Conservation (phyloP, 2,888 invertebrate genomes). For the Homarus gammarus region DNA sequence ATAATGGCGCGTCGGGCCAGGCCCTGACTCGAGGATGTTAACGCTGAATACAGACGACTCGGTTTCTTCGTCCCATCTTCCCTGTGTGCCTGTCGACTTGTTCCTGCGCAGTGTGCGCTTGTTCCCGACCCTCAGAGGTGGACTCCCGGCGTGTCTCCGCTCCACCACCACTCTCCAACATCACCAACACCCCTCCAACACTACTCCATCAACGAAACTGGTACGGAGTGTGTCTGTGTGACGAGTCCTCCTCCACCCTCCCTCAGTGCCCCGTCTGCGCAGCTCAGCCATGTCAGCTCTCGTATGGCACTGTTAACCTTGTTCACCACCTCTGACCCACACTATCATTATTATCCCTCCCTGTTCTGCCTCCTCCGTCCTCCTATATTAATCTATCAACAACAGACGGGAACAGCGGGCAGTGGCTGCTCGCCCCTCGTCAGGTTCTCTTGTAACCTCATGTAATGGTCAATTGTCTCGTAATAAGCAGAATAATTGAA, state of each 20-base stretch:
- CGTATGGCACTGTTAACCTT: too few relatives aligned
- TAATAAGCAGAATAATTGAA: too few relatives aligned
- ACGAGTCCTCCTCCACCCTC: background rate
- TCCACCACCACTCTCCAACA: constrained; percentile 20
- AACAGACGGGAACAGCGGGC: too few relatives aligned
- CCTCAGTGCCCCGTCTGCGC: background rate
- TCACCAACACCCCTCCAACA: constrained; percentile 37
- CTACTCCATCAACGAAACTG: constrained; percentile 45
- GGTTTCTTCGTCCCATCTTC: constrained; percentile 46
- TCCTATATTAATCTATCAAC: too few relatives aligned
- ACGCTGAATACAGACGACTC: background rate
- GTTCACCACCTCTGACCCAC: too few relatives aligned
- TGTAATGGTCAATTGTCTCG: too few relatives aligned
- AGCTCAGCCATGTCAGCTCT: background rate
- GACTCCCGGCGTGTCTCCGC: constrained; percentile 19
- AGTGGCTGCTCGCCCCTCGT: too few relatives aligned
- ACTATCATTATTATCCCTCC: too few relatives aligned
- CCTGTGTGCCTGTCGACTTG: constrained; percentile 45
- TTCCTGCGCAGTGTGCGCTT: constrained; percentile 54
- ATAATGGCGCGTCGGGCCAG: constrained; percentile 13
- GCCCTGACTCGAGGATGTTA: constrained; percentile 17
- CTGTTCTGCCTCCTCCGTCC: too few relatives aligned
- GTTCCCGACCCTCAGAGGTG: constrained; percentile 36
- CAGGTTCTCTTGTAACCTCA: too few relatives aligned
- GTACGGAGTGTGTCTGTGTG: constrained; percentile 24